Conservation (phyloP, 2,888 invertebrate species). For the Tortricodes alternella region DNA sequence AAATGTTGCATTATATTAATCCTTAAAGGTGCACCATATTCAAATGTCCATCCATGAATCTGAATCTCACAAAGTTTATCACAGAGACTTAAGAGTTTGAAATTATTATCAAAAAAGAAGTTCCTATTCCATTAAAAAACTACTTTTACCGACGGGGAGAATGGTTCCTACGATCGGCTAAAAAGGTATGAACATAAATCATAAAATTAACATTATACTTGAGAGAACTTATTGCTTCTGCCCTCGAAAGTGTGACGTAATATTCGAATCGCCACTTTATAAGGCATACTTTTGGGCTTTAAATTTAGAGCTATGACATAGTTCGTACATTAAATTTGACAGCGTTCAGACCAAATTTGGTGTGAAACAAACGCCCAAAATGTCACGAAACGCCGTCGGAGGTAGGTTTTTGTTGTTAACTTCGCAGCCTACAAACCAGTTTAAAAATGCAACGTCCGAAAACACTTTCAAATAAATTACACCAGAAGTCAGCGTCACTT, state of each 20-base stretch:
- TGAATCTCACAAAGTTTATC: too few species aligned
- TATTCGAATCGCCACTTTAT: constrained; percentile 2
- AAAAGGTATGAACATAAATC: constrained; percentile 12
- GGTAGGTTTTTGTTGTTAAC: background rate
- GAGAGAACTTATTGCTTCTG: background rate
- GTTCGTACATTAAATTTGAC: constrained; percentile 9
- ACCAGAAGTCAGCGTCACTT: constrained; percentile 4
- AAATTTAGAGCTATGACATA: constrained; percentile 8
- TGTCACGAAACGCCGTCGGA: background rate
- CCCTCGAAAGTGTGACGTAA: constrained; percentile 7
- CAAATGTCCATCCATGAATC: too few species aligned
- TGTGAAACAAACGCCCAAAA: constrained; percentile 9
- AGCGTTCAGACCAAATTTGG: constrained; percentile 2
- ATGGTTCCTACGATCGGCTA: background rate
- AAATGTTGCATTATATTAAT: too few species aligned
- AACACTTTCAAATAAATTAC: constrained; percentile 20
- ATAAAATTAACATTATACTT: constrained; percentile 9
- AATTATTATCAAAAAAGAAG: background rate
- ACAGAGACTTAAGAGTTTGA: too few species aligned
- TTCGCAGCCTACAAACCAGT: constrained; percentile 1
- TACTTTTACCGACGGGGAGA: background rate
- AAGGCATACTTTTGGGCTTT: constrained; percentile 13
- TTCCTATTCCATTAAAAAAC: background rate
- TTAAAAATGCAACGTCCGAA: constrained; percentile 14
- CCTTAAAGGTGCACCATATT: too few species aligned